phyloP scores from a whole-genome alignment of 2,888 invertebrate species.

The Polydrusus pterygomalis region DNA sequence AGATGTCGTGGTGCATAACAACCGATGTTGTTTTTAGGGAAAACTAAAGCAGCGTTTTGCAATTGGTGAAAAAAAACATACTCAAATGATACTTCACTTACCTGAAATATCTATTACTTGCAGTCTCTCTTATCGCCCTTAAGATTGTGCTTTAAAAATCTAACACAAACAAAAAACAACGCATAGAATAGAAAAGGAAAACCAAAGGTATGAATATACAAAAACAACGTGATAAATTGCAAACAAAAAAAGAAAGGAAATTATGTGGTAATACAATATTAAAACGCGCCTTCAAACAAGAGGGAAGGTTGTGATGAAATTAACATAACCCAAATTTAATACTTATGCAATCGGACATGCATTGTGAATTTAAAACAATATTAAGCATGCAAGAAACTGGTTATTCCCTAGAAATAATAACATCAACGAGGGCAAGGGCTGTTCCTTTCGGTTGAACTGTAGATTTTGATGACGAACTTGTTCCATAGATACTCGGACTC shows the following conservation, averaged over 20 bases:
- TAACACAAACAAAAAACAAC: slow-evolving; percentile 13
- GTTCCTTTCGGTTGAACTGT: neutral
- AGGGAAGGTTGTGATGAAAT: slow-evolving; percentile 36
- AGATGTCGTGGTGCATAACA: too few relatives aligned
- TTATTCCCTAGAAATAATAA: slow-evolving; percentile 2
- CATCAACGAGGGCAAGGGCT: neutral
- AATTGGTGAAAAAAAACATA: neutral
- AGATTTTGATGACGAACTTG: too few relatives aligned
- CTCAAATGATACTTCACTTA: neutral
- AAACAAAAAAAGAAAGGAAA: slow-evolving; percentile 4
- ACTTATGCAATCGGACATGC: slow-evolving; percentile 30
- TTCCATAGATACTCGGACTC: too few relatives aligned
- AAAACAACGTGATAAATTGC: neutral
- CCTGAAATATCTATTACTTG: neutral
- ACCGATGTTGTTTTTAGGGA: too few relatives aligned
- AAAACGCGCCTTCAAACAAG: slow-evolving; percentile 48
- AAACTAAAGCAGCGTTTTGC: neutral
- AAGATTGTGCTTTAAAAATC: slow-evolving; percentile 9
- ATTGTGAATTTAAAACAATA: slow-evolving; percentile 18
- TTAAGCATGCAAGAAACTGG: slow-evolving; percentile 15
- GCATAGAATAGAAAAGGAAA: slow-evolving; percentile 1
- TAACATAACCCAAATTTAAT: slow-evolving; percentile 2
- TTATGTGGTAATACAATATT: slow-evolving; percentile 36
- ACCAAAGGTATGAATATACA: slow-evolving; percentile 8
- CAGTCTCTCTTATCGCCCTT: neutral